Evolutionary conservation across 2,113 vertebrate species (phyloP), one percentile per base, ranked within the genome.

Genomic region (Ophthalmotilapia sp.): DNA sequence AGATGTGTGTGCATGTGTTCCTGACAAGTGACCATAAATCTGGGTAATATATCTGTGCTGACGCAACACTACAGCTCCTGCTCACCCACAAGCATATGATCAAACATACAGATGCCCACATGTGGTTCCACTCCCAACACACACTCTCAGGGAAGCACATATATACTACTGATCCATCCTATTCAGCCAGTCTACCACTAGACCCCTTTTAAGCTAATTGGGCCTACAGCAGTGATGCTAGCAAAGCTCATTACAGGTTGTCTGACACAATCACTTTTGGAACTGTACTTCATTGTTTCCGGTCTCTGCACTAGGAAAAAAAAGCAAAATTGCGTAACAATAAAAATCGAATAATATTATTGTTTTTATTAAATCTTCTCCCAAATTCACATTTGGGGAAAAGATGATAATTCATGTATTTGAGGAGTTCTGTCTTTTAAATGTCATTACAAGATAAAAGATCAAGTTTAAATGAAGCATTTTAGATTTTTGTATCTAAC

Each of bases 171-270:
- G 73, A 92, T 92, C 85, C 73, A 88, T 93, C 86, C 89, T 12
- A 17, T 81, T 60, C 56, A 82, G 84, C 80, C 83, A 58, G 80
- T 80, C 70, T n/a, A 51, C 54, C 9, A 49, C 60, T 29, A 53
- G 58, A 88, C 53, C 89, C 85, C 92, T 92, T 94, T 94, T 94
- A 94, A 93, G 83, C 62, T 94, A 92, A 94, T 94, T 94, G 90
- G 70, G 87, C 87, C 85, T 84, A 29, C 70, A 83, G 88, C 17
- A 3, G 86, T 13, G 89, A 86, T 83, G 87, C 87, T 90, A 51
- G 79, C 47, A 87, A 88, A 88, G 53, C 86, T 88, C 79, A 90
- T 91, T 89, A 90, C 84, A 80, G 73, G 29, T 81, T 29, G 9
- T 79, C 86, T 80, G 65, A 85, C 73, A 81, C 84, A 68, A 65